Evolutionary conservation across 1,140 invertebrate species (phyloP).

Genomic region (Drosophila bocqueti): DNA sequence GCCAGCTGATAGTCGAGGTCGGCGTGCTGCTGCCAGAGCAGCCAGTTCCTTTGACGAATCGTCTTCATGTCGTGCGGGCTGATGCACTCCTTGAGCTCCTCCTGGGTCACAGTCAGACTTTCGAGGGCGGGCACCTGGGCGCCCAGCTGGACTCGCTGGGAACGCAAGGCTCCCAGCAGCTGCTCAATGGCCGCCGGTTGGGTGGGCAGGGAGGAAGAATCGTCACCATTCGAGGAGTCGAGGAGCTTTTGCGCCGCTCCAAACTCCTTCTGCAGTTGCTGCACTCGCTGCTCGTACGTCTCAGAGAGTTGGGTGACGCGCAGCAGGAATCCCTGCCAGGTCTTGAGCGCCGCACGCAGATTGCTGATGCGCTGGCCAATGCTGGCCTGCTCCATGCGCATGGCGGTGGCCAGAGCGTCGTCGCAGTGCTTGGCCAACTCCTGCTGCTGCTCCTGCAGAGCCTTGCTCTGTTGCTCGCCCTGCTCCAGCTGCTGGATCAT

Average conservation of each 20-base stretch:
- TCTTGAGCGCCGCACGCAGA: constrained; percentile 91
- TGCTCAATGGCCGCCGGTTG: constrained; percentile 86
- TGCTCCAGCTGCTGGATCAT: constrained; percentile 89
- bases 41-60: constrained; percentile 91
- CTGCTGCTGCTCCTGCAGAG: constrained; percentile 89
- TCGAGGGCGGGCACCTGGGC: constrained; percentile 88
- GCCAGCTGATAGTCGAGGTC: constrained; percentile 92
- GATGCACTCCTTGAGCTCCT: constrained; percentile 93
- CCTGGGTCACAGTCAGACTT: constrained; percentile 89
- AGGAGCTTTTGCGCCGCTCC: constrained; percentile 87
- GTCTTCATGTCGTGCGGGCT: constrained; percentile 94
- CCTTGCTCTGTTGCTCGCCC: constrained; percentile 88
- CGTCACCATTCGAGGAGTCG: constrained; percentile 83
- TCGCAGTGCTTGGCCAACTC: constrained; percentile 91
- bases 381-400: constrained; percentile 92
- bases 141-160: constrained; percentile 87
- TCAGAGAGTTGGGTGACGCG: constrained; percentile 88
- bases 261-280: constrained; percentile 87
- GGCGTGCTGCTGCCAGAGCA: constrained; percentile 91
- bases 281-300: constrained; percentile 87
- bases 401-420: constrained; percentile 90
- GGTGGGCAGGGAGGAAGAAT: constrained; percentile 74
- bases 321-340: constrained; percentile 91
- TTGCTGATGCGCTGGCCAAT: constrained; percentile 91
- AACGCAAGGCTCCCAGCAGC: constrained; percentile 87